Evolutionary conservation across 2,113 vertebrate species (phyloP).

Genomic region (Spizaetus ornatus): DNA sequence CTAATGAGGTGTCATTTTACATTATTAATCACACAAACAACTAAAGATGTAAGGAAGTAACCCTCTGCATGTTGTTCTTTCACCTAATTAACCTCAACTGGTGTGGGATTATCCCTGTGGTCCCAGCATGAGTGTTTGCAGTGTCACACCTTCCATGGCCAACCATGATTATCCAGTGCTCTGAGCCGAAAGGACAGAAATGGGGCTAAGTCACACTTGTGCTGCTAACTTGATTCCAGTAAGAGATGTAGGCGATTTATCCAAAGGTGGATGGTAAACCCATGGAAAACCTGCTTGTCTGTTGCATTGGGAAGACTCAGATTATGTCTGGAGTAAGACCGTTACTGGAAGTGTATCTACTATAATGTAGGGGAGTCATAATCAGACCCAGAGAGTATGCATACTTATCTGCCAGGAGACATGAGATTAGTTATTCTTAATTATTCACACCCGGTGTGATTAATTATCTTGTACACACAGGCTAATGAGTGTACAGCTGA

Average conservation of each 20-base stretch:
- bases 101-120: not conserved
- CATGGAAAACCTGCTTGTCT: not conserved
- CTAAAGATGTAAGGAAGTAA: not conserved
- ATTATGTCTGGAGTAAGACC: not conserved
- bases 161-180: not conserved
- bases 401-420: not conserved
- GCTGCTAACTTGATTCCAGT: not conserved
- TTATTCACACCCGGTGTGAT: not conserved
- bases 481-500: not conserved
- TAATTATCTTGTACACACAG: not conserved
- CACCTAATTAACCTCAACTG: not conserved
- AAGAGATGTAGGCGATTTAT: not conserved
- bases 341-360: fast-evolving
- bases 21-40: not conserved
- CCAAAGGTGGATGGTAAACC: not conserved
- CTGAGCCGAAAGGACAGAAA: not conserved
- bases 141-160: not conserved
- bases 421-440: not conserved
- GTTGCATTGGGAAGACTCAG: not conserved
- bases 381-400: not conserved
- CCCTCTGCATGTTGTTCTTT: not conserved
- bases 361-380: fast-evolving
- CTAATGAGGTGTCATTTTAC: not conserved
- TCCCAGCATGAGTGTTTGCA: not conserved
- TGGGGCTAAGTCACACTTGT: not conserved